Evolutionary conservation across 1,140 invertebrate genomes (phyloP).

Genomic region (Chymomyza costata): DNA sequence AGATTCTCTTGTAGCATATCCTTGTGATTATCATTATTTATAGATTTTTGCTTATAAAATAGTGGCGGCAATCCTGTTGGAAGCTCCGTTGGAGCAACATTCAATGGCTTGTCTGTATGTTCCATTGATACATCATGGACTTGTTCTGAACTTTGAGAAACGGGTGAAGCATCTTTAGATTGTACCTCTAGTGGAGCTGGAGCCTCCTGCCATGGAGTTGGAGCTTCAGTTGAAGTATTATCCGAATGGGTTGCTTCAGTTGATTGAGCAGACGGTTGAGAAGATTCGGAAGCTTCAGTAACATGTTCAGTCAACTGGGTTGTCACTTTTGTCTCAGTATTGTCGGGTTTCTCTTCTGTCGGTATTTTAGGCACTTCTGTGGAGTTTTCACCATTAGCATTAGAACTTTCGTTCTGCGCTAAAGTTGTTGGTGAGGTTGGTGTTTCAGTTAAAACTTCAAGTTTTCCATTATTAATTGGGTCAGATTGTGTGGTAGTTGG

Average conservation of each 20-base stretch:
- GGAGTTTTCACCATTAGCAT: background rate
- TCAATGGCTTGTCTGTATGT: background rate
- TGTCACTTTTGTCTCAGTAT: background rate
- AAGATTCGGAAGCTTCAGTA: background rate
- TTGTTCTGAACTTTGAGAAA: background rate
- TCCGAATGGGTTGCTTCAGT: no score
- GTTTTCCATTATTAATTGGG: no score
- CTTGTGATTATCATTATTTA: no score
- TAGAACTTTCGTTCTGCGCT: background rate
- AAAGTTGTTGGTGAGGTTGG: background rate
- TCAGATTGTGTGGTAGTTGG: no score
- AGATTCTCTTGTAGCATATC: no score
- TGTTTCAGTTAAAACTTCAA: no score
- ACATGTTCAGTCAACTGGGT: background rate
- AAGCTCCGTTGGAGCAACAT: background rate
- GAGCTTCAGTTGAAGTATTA: no score
- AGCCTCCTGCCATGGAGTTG: background rate
- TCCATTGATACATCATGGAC: no score
- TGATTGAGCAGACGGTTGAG: background rate
- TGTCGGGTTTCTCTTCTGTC: no score
- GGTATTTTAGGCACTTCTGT: background rate
- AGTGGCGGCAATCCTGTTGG: slow-evolving; percentile 32
- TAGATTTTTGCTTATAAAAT: slow-evolving; percentile 39
- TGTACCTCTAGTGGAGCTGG: background rate
- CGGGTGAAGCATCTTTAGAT: background rate